These are phyloP conservation scores for Drosophila jambulina DNA, from an alignment of 1,140 invertebrate genomes.

Conservation along the genomic window DNA sequence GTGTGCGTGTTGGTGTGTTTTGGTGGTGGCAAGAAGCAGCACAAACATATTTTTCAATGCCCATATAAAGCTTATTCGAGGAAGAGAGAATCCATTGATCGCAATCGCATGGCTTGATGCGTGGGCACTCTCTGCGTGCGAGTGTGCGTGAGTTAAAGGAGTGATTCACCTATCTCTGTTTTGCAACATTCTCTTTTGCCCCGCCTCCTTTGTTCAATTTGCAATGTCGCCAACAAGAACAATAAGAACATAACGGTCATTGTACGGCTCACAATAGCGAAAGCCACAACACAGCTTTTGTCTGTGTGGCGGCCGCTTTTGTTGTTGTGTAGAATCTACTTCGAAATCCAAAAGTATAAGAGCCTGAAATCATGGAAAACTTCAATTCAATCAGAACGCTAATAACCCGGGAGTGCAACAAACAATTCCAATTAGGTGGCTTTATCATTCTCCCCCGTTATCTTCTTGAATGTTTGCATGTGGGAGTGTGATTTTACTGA, in stretches of 20 bases:
- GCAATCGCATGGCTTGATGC: constrained; percentile 43
- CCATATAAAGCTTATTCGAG: constrained; percentile 74
- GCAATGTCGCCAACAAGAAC: constrained; percentile 56
- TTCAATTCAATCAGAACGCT: constrained; percentile 45
- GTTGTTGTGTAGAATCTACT: constrained; percentile 18
- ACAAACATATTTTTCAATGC: constrained; percentile 75
- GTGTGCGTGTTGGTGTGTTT: constrained; percentile 47
- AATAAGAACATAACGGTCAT: constrained; percentile 69
- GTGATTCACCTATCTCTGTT: constrained; percentile 59
- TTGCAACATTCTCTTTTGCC: constrained; percentile 12
- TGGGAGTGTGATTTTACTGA: constrained; percentile 6
- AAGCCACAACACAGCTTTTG: constrained; percentile 43
- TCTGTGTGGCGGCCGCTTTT: constrained; percentile 3
- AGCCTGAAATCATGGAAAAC: constrained; percentile 25
- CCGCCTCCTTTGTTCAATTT: constrained; percentile 63
- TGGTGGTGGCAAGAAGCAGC: constrained; percentile 80
- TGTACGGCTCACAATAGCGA: constrained; percentile 45
- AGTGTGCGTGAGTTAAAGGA: constrained; percentile 32
- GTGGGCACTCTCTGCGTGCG: constrained; percentile 18
- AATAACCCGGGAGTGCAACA: constrained; percentile 49
- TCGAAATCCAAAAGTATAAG: constrained; percentile 26
- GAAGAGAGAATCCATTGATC: constrained; percentile 73
- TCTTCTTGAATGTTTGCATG: constrained; percentile 5
- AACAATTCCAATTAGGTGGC: constrained; percentile 42
- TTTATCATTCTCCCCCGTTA: constrained; percentile 24